These are phyloP conservation scores for Tetranychus cinnabarinus DNA, from an alignment of 1,140 invertebrate genomes.

Conservation along the genomic window DNA sequence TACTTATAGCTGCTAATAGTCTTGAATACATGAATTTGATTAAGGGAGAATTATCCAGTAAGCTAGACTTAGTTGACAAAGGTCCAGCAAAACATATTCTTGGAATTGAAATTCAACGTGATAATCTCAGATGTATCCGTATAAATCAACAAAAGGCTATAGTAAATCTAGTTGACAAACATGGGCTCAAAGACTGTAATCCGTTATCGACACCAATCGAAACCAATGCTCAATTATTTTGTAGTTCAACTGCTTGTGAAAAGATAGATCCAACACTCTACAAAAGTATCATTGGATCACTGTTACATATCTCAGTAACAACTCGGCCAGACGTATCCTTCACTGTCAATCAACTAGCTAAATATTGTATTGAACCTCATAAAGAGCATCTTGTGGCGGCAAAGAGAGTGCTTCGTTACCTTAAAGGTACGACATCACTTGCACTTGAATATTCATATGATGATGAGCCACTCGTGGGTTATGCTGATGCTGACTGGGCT, in stretches of 20 bases:
- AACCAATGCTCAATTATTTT: slow-evolving; percentile 6
- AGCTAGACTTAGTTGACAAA: background rate
- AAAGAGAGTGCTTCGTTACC: slow-evolving; percentile 13
- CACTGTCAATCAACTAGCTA: slow-evolving; percentile 22
- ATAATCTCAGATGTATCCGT: background rate
- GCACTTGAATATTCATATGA: background rate
- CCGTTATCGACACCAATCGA: slow-evolving; percentile 16
- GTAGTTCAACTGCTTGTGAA: background rate
- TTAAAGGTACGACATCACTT: slow-evolving; percentile 15
- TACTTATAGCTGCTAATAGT: slow-evolving; percentile 2
- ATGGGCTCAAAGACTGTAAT: slow-evolving; percentile 16
- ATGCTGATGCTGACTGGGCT: slow-evolving; percentile 7
- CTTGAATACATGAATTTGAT: background rate
- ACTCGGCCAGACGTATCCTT: slow-evolving; percentile 25
- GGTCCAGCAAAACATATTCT: background rate
- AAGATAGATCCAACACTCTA: slow-evolving; percentile 5
- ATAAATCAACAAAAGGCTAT: slow-evolving; percentile 9
- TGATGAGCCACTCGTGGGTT: background rate
- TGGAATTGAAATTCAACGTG: slow-evolving; percentile 2
- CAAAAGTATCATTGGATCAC: slow-evolving; percentile 9
- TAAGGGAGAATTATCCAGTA: background rate
- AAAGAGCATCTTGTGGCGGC: slow-evolving; percentile 16
- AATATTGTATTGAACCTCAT: slow-evolving; percentile 17
- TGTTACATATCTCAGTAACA: slow-evolving; percentile 21
- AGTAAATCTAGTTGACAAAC: slow-evolving; percentile 10